phyloP scores from a whole-genome alignment of 2,113 vertebrate genomes.

The Balaeniceps rex region DNA sequence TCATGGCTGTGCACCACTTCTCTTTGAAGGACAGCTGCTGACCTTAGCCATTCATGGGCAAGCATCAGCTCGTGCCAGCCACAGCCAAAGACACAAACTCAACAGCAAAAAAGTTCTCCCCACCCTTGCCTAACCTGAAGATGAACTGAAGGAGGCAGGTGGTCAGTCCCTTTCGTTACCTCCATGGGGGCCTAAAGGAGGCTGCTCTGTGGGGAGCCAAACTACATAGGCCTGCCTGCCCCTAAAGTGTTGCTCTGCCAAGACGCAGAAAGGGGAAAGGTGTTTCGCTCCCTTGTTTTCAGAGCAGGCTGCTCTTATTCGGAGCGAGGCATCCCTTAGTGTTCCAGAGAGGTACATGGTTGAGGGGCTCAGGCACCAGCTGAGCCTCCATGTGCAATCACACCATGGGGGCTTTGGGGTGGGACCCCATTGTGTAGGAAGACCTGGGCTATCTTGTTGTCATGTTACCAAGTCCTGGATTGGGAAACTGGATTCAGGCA shows the following conservation, averaged over 20 bases:
- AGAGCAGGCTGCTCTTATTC: background rate
- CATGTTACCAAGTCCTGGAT: background rate
- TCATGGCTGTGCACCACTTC: background rate
- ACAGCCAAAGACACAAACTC: background rate
- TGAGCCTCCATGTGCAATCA: background rate
- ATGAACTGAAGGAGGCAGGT: background rate
- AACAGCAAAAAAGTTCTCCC: background rate
- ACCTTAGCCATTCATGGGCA: background rate
- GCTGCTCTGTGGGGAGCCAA: background rate
- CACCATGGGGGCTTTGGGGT: background rate
- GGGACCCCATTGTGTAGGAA: background rate
- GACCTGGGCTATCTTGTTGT: background rate
- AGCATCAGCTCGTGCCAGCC: background rate
- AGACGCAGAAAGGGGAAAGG: fast-evolving
- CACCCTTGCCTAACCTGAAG: background rate
- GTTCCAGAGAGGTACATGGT: background rate
- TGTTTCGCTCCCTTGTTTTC: background rate
- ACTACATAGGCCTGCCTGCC: background rate
- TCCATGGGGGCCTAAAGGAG: background rate
- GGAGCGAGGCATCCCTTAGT: fast-evolving
- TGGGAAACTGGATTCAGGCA: background rate
- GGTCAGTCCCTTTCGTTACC: background rate
- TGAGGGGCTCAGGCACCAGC: background rate
- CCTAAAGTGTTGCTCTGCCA: background rate
- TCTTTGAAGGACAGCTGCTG: background rate